Base-by-base conservation (phyloP, 2,888 invertebrate species). In the Torymus auratus region DNA sequence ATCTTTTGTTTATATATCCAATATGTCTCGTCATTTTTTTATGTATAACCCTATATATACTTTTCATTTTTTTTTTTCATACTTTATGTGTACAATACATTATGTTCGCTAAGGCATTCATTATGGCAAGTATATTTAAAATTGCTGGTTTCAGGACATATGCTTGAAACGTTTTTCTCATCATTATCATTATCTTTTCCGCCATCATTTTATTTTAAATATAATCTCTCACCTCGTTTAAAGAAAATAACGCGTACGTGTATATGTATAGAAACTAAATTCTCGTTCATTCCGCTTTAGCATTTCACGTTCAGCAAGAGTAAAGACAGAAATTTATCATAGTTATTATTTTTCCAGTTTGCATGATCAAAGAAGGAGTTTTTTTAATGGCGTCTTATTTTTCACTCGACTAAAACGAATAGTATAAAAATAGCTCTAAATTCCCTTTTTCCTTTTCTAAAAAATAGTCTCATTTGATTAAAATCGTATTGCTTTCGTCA, bases 61-160 rank as follows among this genome's bases (percentile, higher is more conserved):
- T 84, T 83, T 84, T 83, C 81, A 80, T 83, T 83, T 83, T 80
- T 80, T 28, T 80, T 85, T 83, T 83, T 83, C 82, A 82, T 85
- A 84, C 80, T 84, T 84, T 84, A 84, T 83, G 83, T 85, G 83
- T 87, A 85, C 85, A 86, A 83, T 85, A 79, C 76, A 83, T 86
- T 85, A 85, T 86, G 81, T 87, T 88, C 86, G 86, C 90, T 90
- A 89, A 90, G 89, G 89, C 89, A 90, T 89, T 90, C 87, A 85
- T 88, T 87, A 89, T 90, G 89, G 89, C 89, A 88, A 89, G 88
- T 90, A 88, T 88, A 86, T 88, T 86, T 84, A 86, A 87, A 86
- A 84, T 87, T 88, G 86, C 86, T 86, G 86, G 84, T 84, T 85
- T 87, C 86, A 82, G 71, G 84, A 86, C 83, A 84, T 84, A 84